phyloP scores from a whole-genome alignment of 2,888 invertebrate genomes.

The Pogonocherus hispidulus region DNA sequence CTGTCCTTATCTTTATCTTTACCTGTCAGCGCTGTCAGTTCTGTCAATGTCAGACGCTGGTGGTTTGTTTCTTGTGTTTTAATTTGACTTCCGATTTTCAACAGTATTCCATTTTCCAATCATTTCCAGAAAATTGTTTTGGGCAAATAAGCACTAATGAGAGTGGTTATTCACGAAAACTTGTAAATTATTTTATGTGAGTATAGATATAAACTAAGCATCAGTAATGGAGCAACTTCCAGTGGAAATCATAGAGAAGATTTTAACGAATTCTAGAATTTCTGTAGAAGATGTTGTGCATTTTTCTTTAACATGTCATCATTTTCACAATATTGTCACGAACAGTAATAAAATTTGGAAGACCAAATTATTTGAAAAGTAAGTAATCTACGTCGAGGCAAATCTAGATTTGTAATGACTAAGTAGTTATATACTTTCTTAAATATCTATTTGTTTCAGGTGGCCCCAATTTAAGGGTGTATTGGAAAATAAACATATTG shows the following conservation, averaged over 20 bases:
- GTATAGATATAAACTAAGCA: no score
- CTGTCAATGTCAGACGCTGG: no score
- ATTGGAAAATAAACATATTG: constrained; percentile 59
- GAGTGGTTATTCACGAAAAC: neutral
- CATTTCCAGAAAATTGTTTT: neutral
- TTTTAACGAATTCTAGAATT: constrained; percentile 56
- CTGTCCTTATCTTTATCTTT: no score
- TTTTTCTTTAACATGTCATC: constrained; percentile 72
- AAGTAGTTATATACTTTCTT: no score
- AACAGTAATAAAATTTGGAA: constrained; percentile 70
- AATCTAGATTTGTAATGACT: neutral
- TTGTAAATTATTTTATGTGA: neutral
- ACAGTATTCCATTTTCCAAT: neutral
- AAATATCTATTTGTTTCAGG: constrained; percentile 57
- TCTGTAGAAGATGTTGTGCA: constrained; percentile 69
- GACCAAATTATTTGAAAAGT: constrained; percentile 68
- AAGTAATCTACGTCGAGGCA: constrained; percentile 32
- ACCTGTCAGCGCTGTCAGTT: no score
- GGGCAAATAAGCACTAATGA: neutral
- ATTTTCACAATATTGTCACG: constrained; percentile 68
- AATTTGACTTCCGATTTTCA: neutral
- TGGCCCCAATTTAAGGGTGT: constrained; percentile 66
- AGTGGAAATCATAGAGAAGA: constrained; percentile 63
- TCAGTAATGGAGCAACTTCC: constrained; percentile 61
- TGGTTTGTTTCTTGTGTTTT: no score